Conservation (phyloP, 2,797 vertebrate species). For the Anguilla obscura region DNA sequence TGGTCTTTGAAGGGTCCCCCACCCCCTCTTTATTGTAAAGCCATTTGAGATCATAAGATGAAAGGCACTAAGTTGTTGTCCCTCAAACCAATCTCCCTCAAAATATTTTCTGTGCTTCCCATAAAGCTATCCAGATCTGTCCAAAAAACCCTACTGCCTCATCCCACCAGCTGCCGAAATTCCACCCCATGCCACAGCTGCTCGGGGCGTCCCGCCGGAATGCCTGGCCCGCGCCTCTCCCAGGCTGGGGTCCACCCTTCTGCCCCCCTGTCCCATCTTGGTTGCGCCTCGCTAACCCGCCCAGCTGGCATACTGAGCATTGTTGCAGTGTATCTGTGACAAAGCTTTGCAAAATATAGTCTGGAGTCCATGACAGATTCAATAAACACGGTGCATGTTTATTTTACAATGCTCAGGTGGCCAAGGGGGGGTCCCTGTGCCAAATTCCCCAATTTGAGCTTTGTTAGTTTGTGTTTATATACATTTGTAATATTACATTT, state of each 20-base stretch:
- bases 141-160: background rate
- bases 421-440: background rate
- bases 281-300: background rate
- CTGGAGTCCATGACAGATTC: no score
- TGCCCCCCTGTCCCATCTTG: background rate
- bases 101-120: background rate
- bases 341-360: background rate
- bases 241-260: conserved; percentile 11
- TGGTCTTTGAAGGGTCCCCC: background rate
- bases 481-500: background rate
- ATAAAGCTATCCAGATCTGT: background rate
- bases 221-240: background rate
- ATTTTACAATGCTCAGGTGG: background rate
- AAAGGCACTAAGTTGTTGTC: background rate
- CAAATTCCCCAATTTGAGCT: background rate
- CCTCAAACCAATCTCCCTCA: background rate
- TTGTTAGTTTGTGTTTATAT: background rate
- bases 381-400: background rate
- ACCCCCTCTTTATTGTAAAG: background rate
- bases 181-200: conserved; percentile 21
- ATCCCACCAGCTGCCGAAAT: conserved; percentile 23
- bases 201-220: background rate
- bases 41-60: background rate
- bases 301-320: conserved; percentile 21
- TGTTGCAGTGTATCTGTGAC: background rate